A percentile compares a stretch with the other conserved stretches of the same genome.
These are phyloP conservation scores for Cerceris ruficornis DNA, from an alignment of 2,888 invertebrate genomes.

Conservation along the genomic window DNA sequence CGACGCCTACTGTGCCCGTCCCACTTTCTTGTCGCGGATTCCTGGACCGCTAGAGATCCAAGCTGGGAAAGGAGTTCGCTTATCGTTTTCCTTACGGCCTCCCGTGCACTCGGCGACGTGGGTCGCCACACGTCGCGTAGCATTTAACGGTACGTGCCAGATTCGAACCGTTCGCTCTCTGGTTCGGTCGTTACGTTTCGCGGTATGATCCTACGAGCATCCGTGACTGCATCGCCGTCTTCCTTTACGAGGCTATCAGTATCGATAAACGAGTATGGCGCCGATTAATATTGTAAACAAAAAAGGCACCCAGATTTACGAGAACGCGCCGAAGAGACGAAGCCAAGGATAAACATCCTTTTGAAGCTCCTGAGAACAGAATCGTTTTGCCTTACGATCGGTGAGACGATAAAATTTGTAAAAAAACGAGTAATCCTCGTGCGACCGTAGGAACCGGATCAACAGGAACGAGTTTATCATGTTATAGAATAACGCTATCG, in stretches of 20 bases:
- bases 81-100: conserved; percentile 54
- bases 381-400: too few species aligned
- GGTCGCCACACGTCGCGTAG: conserved; percentile 51
- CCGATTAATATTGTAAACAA: conserved; percentile 27
- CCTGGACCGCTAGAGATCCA: conserved; percentile 39
- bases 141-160: conserved; percentile 66
- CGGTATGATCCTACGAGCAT: conserved; percentile 33
- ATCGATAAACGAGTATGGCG: conserved; percentile 47
- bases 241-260: conserved; percentile 27
- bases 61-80: conserved; percentile 58
- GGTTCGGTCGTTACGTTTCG: conserved; percentile 47
- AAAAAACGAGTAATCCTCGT: not conserved
- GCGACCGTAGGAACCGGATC: conserved; percentile 62
- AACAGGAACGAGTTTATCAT: conserved; percentile 54
- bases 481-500: conserved; percentile 49
- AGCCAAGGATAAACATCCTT: too few species aligned
- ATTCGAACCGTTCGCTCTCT: conserved; percentile 55
- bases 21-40: conserved; percentile 63
- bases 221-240: not conserved
- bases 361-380: too few species aligned
- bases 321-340: not conserved
- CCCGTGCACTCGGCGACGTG: conserved; percentile 41
- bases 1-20: conserved; percentile 64
- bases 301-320: not conserved
- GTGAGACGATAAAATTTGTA: not conserved